These are phyloP conservation scores for Sebastolobus alascanus DNA, from an alignment of 2,797 vertebrate species.

Conservation along the genomic window DNA sequence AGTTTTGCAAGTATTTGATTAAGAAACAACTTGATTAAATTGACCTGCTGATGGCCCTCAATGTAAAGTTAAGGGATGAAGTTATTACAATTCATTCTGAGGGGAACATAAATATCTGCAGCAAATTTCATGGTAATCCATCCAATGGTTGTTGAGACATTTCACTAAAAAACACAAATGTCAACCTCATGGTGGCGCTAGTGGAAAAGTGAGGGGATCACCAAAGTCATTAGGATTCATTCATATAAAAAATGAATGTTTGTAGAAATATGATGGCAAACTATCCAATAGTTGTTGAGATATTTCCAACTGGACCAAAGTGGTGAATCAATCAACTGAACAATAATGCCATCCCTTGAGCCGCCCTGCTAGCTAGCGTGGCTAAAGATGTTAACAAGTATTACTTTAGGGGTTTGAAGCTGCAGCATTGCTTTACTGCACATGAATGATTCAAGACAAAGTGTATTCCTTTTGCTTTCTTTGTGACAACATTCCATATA, in stretches of 20 bases:
- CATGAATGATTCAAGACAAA: neutral
- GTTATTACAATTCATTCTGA: neutral
- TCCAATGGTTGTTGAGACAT: neutral
- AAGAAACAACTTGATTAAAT: neutral
- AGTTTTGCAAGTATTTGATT: neutral
- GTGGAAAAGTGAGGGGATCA: neutral
- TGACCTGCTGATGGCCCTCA: neutral
- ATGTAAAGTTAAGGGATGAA: neutral
- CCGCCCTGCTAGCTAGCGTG: neutral
- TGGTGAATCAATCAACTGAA: neutral
- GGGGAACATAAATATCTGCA: too few relatives aligned
- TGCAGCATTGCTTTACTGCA: neutral
- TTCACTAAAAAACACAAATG: neutral
- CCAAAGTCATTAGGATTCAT: neutral
- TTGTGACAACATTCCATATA: neutral
- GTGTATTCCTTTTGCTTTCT: neutral
- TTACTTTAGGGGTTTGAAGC: neutral
- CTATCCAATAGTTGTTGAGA: neutral
- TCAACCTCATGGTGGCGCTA: neutral
- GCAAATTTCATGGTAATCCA: neutral
- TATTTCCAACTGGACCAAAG: neutral
- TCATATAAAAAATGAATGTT: neutral
- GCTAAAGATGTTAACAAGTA: neutral
- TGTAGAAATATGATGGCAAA: neutral
- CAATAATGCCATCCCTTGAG: constrained; percentile 2